Evolutionary conservation across 1,140 invertebrate species (phyloP).

Genomic region (Bombus waltoni): DNA sequence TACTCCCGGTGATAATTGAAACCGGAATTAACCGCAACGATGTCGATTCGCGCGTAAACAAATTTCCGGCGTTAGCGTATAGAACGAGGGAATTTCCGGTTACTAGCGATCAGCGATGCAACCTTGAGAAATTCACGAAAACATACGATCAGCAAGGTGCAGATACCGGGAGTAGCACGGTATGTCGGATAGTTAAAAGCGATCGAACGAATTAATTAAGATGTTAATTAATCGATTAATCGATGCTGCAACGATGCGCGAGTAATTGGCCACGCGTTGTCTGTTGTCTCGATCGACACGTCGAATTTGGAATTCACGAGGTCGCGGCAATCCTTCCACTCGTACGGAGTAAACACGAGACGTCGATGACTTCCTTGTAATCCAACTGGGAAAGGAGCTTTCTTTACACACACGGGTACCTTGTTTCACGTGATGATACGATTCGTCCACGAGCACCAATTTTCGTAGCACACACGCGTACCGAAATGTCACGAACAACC

Average conservation of each 20-base stretch:
- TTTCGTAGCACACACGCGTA: slow-evolving; percentile 20
- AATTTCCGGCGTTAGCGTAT: not conserved
- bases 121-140: not conserved
- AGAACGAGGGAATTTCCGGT: not conserved
- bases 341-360: slow-evolving; percentile 19
- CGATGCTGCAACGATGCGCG: slow-evolving; percentile 40
- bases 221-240: slow-evolving; percentile 49
- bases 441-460: slow-evolving; percentile 2
- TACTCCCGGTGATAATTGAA: slow-evolving; percentile 25
- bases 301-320: slow-evolving; percentile 43
- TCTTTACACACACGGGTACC: slow-evolving; percentile 22
- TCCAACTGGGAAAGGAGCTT: slow-evolving; percentile 32
- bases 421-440: not conserved
- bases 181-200: not conserved
- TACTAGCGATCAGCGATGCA: not conserved
- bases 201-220: slow-evolving; percentile 41
- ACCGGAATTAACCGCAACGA: slow-evolving; percentile 20
- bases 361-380: slow-evolving; percentile 39
- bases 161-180: not conserved
- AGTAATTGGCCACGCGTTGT: slow-evolving; percentile 53
- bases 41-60: slow-evolving; percentile 8
- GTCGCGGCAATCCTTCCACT: slow-evolving; percentile 36
- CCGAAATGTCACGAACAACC: slow-evolving; percentile 26
- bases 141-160: not conserved
- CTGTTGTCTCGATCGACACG: slow-evolving; percentile 50